Base-by-base conservation (phyloP, 37 sponge, comb jelly and placozoan species). In the Geodia barretti region DNA sequence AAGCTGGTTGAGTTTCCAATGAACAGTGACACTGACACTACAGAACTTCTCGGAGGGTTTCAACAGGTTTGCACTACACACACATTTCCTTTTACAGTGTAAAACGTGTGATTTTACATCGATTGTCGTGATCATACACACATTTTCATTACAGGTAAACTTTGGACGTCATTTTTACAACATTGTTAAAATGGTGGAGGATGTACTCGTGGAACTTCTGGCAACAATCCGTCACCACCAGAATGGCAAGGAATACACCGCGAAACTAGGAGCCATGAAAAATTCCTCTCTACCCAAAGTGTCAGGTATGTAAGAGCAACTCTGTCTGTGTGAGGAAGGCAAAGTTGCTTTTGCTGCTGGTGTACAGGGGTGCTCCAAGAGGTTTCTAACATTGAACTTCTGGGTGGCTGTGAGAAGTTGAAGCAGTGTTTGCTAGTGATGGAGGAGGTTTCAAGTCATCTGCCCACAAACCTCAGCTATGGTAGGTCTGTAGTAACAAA, bases 31-130 rank as follows among this genome's bases (percentile, higher is more conserved):
- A 95, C 98, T 79, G 99, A 96, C 68, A 90, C 91, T 25, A 88
- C 79, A 17, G 99, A 98, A 11, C 83, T 98, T 0, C 81, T 98
- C 14, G 99, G 99, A 47, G 97, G 99, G 0, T 98, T 93, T 80
- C 87, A 91, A n/a, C 99, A 98, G 95, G 99, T 96, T 20, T 68
- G 34, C 20, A 20, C 20, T 29, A 32, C 33, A 14, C 14, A 14
- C 11, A 47, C 54, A 47, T 47, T 17, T n/a, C n/a, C n/a, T n/a
- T n/a, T n/a, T n/a, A n/a, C n/a, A n/a, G n/a, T n/a, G n/a, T n/a
- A n/a, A n/a, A n/a, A n/a, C n/a, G n/a, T n/a, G n/a, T n/a, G n/a
- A n/a, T n/a, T n/a, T n/a, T n/a, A n/a, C n/a, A n/a, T n/a, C n/a
- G n/a, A n/a, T n/a, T n/a, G n/a, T n/a, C n/a, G n/a, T n/a, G n/a